Base-by-base conservation (phyloP, 2,797 vertebrate genomes). In the Crocodylus rhombifer region DNA sequence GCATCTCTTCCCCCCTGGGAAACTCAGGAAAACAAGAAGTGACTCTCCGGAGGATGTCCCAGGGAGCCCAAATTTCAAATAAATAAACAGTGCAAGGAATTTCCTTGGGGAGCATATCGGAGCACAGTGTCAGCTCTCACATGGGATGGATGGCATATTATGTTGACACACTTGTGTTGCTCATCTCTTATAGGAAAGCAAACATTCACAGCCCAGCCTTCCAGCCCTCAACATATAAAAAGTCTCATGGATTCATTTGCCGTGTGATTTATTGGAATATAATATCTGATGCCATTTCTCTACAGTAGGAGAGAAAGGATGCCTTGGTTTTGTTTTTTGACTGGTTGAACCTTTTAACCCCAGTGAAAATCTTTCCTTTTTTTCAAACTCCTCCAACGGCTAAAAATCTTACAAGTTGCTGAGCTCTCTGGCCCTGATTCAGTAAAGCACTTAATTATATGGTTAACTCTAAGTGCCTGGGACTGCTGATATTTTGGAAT, bases 391-490 rank as follows among this genome's bases (percentile, higher is more conserved):
- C 17, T n/a, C 62, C 42, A 65, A 73, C 63, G 79, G 42, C 84
- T 6, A 89, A 91, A 79, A 18, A 4, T 71, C 90, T 23, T 77
- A 75, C 17, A 87, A 88, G 79, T 30, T 1, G 7, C 91, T 14
- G 80, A 94, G 67, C 36, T 80, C 65, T 65, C 82, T 95, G 94
- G 92, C 94, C 81, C 80, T 36, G 1, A 33, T 4, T 92, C 93
- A 93, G 88, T 84, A 81, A 86, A 86, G 85, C 88, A 91, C 95
- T 94, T 84, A 95, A 87, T 90, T 20, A 30, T n/a, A 42, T 42
- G 21, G 21, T 26, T 11, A 91, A 82, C 12, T 64, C 77, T 60
- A 71, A 0, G 2, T 82, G 33, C 64, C 13, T 25, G 42, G 82
- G 71, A 51, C 64, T 36, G 28, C 64, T 25, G 23, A 42, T 51